A percentile compares a stretch with the other conserved stretches of the same genome.
Evolutionary conservation across 2,113 vertebrate species (phyloP).

Genomic region (Carassius carassius): DNA sequence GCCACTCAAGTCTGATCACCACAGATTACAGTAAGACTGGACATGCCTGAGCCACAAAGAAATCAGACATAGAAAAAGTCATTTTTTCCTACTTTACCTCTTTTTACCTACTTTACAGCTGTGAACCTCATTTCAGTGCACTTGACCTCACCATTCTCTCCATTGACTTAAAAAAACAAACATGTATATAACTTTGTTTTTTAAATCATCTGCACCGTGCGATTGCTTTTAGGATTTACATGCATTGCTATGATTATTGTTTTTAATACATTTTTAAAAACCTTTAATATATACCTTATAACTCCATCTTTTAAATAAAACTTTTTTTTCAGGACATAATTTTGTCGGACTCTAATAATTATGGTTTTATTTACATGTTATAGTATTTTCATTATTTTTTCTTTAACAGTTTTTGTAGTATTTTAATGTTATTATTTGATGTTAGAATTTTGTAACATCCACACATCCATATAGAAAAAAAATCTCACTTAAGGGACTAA

Average conservation of each 20-base stretch:
- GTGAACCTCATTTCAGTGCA: conserved; percentile 62
- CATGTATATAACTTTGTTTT: conserved; percentile 69
- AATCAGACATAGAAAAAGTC: conserved; percentile 65
- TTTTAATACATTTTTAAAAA: conserved; percentile 35
- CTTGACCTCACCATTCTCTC: conserved; percentile 42
- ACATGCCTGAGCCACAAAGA: conserved; percentile 82
- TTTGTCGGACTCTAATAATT: conserved; percentile 73
- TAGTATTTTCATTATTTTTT: neutral
- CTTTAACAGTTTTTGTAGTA: conserved; percentile 48
- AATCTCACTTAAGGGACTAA: conserved; percentile 67
- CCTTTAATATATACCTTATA: conserved; percentile 75
- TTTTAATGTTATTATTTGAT: conserved; percentile 64
- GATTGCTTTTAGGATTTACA: conserved; percentile 80
- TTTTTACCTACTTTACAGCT: no score
- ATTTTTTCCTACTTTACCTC: conserved; percentile 50
- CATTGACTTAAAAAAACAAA: conserved; percentile 62
- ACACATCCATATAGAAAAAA: conserved; percentile 78
- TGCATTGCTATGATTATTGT: conserved; percentile 70
- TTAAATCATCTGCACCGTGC: conserved; percentile 76
- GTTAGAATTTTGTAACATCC: conserved; percentile 75
- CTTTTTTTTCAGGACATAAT: conserved; percentile 73
- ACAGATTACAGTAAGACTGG: conserved; percentile 79
- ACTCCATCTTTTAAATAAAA: conserved; percentile 72
- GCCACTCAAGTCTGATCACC: conserved; percentile 65
- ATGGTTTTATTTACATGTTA: conserved; percentile 76